Evolutionary conservation across 2,113 vertebrate species (phyloP).

Genomic region (Sphyrna mokarran): DNA sequence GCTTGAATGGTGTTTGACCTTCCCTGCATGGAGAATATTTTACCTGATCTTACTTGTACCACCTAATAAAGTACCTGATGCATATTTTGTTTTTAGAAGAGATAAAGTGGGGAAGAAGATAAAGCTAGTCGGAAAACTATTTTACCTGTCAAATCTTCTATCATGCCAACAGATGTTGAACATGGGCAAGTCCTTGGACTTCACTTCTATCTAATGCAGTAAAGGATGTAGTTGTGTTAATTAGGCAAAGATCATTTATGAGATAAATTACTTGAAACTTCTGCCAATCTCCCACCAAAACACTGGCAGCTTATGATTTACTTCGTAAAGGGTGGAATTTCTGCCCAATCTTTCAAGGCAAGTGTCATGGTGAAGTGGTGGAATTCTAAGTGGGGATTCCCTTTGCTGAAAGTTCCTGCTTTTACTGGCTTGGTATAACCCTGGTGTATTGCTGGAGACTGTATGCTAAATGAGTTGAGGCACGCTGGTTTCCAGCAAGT

Average conservation of each 20-base stretch:
- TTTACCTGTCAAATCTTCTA: too few species aligned
- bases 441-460: neutral
- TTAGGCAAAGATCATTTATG: neutral
- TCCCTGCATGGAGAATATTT: neutral
- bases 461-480: neutral
- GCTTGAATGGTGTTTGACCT: neutral
- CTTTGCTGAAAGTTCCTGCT: neutral
- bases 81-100: neutral
- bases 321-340: neutral
- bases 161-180: neutral
- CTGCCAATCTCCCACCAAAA: neutral
- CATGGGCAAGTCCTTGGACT: neutral
- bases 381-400: neutral
- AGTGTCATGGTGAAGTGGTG: neutral
- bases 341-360: neutral
- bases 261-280: neutral
- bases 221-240: neutral
- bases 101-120: neutral
- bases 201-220: neutral
- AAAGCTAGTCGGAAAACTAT: neutral
- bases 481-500: neutral
- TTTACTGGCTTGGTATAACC: neutral
- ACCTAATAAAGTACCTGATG: neutral
- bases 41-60: neutral
- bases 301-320: neutral